Base-by-base conservation (phyloP, 2,113 vertebrate genomes). In the Hippocampus barbouri region DNA sequence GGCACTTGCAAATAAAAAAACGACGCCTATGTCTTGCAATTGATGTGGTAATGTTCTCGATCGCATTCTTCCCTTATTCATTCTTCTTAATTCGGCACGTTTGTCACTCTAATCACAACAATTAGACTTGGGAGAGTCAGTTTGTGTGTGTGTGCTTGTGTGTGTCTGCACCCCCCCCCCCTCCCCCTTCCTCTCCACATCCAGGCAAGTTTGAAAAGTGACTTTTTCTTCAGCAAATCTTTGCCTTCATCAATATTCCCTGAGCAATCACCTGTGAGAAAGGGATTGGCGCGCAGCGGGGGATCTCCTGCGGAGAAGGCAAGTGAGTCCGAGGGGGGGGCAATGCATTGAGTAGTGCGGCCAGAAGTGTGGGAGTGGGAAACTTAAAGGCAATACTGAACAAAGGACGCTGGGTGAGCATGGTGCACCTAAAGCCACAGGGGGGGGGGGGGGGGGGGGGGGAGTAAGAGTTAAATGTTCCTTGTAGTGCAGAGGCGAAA, bases 171-270 rank as follows among this genome's bases (percentile, higher is more conserved):
- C 30, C 61, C 80, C 77, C 66, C 77, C 85, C 8, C 45, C 14
- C 2, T 12, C 11, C 12, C 45, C 8, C 43, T 66, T 81, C 78
- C 66, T 74, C 87, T 79, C 86, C 80, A 85, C 85, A 79, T 87
- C 87, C 84, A 83, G 87, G 85, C 79, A 87, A 89, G 89, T 89
- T 90, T 82, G 61, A 85, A 83, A 87, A 90, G 87, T 81, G 81
- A 88, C 86, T 87, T 88, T 38, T 84, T 85, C 82, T 86, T 88
- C 79, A 86, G 77, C 80, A 80, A 85, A 88, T 84, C 82, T 79
- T 80, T 77, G 66, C 83, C 75, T 87, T 86, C 86, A 91, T 92
- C 91, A 92, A 93, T 93, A 92, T 92, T 91, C 90, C 81, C 78
- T 68, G 77, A 83, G 90, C 90, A 92, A 92, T 92, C 91, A 90